Conservation (phyloP, 1,140 invertebrate genomes). For the Tetranychus cinnabarinus region DNA sequence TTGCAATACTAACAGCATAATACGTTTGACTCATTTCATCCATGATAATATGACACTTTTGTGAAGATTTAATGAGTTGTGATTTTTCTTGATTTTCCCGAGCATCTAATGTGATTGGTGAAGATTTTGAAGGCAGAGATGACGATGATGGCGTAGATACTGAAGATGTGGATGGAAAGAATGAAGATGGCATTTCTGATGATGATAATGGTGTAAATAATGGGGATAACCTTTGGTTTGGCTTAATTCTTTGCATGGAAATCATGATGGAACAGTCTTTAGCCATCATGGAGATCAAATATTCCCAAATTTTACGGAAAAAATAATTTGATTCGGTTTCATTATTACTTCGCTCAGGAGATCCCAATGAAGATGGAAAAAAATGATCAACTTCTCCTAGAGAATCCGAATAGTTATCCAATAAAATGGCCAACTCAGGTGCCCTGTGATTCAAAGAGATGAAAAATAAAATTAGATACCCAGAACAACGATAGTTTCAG, state of each 20-base stretch:
- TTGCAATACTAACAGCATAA: not conserved
- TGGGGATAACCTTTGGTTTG: not conserved
- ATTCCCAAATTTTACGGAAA: conserved; percentile 5
- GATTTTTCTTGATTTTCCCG: not conserved
- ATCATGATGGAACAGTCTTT: conserved; percentile 12
- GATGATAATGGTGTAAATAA: not conserved
- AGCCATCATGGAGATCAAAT: conserved; percentile 8
- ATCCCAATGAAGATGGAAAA: not conserved
- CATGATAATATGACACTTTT: not conserved
- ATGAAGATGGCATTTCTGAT: not conserved
- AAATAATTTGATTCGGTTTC: not conserved
- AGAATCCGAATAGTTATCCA: too few species aligned
- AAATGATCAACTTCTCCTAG: not conserved
- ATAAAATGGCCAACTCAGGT: too few species aligned
- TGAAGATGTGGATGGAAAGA: too few species aligned
- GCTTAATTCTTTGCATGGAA: conserved; percentile 3
- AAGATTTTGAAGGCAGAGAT: too few species aligned
- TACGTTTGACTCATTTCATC: not conserved
- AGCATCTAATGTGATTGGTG: too few species aligned
- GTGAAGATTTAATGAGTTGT: not conserved
- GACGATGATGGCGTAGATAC: too few species aligned
- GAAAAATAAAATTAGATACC: not conserved
- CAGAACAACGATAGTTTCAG: not conserved
- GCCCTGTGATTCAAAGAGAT: not conserved
- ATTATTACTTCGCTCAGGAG: not conserved